phyloP scores from a whole-genome alignment of 2,113 vertebrate species.

The Malurus elegans region DNA sequence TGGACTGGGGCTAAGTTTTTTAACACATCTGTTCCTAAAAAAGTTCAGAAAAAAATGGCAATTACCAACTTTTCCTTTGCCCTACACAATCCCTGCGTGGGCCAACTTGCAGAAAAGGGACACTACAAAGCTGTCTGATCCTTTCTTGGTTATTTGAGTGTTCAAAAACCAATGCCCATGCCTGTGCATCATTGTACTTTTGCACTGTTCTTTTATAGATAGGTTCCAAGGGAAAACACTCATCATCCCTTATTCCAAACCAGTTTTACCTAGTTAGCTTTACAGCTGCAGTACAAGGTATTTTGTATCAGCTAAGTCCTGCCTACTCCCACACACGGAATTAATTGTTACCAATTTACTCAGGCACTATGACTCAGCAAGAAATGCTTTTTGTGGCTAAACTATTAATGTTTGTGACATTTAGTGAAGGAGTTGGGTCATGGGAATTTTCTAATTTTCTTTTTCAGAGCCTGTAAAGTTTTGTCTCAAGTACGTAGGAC shows the following conservation, averaged over 20 bases:
- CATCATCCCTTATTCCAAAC: neutral
- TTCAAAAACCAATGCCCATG: neutral
- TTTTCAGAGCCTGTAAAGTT: neutral
- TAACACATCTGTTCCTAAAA: neutral
- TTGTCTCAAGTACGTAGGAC: neutral
- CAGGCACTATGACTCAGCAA: neutral
- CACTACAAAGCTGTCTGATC: neutral
- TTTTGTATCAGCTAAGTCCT: neutral
- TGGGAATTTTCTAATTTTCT: neutral
- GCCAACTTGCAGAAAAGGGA: neutral
- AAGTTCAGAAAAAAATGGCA: neutral
- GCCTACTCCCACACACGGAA: neutral
- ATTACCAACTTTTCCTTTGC: neutral
- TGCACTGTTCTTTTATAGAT: neutral
- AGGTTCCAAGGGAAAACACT: neutral
- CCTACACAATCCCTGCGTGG: rapidly evolving
- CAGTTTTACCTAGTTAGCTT: neutral
- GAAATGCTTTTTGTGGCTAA: neutral
- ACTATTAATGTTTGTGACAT: neutral
- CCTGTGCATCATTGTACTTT: rapidly evolving
- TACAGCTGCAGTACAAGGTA: neutral
- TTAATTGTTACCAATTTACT: neutral
- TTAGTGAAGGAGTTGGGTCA: neutral
- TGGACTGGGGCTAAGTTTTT: neutral
- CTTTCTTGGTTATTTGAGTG: neutral